Evolutionary conservation across 2,113 vertebrate genomes (phyloP).

Genomic region (Limnothrissa miodon): DNA sequence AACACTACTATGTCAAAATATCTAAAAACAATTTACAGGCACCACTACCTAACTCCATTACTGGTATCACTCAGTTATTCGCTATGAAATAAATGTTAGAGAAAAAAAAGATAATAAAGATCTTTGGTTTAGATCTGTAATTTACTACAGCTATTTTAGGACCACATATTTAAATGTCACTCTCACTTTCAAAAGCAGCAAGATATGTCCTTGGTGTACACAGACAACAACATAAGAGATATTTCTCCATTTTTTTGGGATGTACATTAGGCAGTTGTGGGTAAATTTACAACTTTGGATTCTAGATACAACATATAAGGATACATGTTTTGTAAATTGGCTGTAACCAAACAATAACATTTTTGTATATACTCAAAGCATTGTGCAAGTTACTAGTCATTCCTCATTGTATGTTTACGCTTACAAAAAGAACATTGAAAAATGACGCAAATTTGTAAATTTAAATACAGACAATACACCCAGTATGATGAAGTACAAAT

Average conservation of each 20-base stretch:
- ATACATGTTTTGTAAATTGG: constrained; percentile 14
- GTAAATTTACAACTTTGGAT: constrained; percentile 13
- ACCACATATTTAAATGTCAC: neutral
- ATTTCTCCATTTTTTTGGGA: neutral
- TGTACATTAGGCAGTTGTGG: neutral
- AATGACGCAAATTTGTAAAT: constrained; percentile 79
- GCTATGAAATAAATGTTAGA: neutral
- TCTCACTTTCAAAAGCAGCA: neutral
- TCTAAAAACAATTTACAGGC: neutral
- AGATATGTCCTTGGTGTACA: neutral
- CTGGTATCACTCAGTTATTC: neutral
- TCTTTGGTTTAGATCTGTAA: neutral
- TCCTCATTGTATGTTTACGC: neutral
- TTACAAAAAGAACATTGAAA: constrained; percentile 15
- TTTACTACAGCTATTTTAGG: neutral
- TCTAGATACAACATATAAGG: constrained; percentile 4
- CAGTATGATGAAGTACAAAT: constrained; percentile 82
- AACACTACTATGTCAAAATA: neutral
- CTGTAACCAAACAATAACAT: neutral
- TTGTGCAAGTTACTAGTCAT: constrained; percentile 12
- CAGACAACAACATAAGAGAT: neutral
- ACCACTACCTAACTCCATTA: neutral
- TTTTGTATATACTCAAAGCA: neutral
- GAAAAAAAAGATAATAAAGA: neutral
- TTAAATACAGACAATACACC: constrained; percentile 82